phyloP scores from a whole-genome alignment of 1,140 invertebrate genomes.

The Cataglyphis hispanica region DNA sequence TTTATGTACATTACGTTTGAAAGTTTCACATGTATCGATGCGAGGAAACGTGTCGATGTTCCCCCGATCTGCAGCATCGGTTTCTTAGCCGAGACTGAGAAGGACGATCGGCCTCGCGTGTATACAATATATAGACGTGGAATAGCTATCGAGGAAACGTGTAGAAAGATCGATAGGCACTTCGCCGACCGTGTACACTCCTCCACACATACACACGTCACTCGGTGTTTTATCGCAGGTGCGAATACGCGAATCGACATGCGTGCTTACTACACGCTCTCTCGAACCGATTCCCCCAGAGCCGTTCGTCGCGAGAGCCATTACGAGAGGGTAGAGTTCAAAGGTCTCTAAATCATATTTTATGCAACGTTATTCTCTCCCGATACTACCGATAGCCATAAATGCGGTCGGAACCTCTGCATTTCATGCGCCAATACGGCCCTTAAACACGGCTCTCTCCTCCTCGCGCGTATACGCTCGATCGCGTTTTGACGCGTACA shows the following conservation, averaged over 20 bases:
- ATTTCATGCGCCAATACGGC: conserved; percentile 44
- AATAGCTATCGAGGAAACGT: conserved; percentile 66
- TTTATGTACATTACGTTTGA: not conserved
- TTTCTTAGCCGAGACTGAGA: not conserved
- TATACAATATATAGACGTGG: conserved; percentile 10
- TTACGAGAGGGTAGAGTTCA: conserved; percentile 65
- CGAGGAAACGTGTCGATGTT: conserved; percentile 12
- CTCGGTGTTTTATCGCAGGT: conserved; percentile 48
- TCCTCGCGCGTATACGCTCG: conserved; percentile 42
- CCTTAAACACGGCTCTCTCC: conserved; percentile 42
- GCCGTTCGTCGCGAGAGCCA: conserved; percentile 11
- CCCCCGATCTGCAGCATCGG: not conserved
- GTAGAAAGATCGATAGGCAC: conserved; percentile 65
- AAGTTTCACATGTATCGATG: conserved; percentile 32
- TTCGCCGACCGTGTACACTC: conserved; percentile 35
- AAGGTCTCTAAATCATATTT: conserved; percentile 82
- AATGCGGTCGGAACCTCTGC: conserved; percentile 65
- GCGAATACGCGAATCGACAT: conserved; percentile 54
- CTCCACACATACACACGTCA: not conserved
- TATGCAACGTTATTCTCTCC: conserved; percentile 77
- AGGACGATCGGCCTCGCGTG: not conserved
- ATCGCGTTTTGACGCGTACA: conserved; percentile 49
- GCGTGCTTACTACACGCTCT: conserved; percentile 24
- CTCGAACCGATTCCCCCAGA: conserved; percentile 27
- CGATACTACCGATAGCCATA: conserved; percentile 76